Base-by-base conservation (phyloP, 2,113 vertebrate genomes). In the Pavo muticus region DNA sequence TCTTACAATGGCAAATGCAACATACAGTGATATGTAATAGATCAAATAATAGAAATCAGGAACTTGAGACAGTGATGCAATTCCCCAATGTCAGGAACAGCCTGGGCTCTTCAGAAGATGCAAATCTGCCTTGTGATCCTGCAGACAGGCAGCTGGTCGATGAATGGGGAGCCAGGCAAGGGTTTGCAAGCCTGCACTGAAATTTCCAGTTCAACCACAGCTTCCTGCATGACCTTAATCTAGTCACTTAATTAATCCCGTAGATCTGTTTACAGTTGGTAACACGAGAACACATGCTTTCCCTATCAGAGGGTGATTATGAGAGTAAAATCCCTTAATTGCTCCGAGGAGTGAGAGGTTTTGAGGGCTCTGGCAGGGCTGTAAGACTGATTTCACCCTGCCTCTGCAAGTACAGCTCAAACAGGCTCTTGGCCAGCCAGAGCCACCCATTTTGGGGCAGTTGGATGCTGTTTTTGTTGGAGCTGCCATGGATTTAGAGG, bases 181-280 rank as follows among this genome's bases (percentile, higher is more conserved):
- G 61, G 52, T 68, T 88, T 78, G 50, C 40, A 73, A 54, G 20
- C 39, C 59, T 10, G 15, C 44, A 7, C 32, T 40, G 3, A 44
- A 75, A 73, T 44, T 87, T 83, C 91, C 84, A 73, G 67, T 20
- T 59, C 74, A 76, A 12, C 81, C 92, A 85, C 95, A 96, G 84
- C 84, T 94, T 91, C 91, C 96, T 91, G 77, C 54, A 23, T 16
- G 63, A 79, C 71, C 71, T 76, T 59, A 48, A 20, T 57, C 23
- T 44, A 89, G 63, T 20, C 89, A 5, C 60, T 90, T 50, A 75
- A 72, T 72, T 50, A 88, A 91, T 73, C 77, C 92, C 10, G 1
- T 48, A 24, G 91, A 75, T 79, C 63, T 95, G 67, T 85, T 95
- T 91, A 47, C 44, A 65, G 63, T 13, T 57, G 70, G 70, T 59